These are phyloP conservation scores for Ageneiosus marmoratus DNA, from an alignment of 2,113 vertebrate genomes.

Conservation along the genomic window DNA sequence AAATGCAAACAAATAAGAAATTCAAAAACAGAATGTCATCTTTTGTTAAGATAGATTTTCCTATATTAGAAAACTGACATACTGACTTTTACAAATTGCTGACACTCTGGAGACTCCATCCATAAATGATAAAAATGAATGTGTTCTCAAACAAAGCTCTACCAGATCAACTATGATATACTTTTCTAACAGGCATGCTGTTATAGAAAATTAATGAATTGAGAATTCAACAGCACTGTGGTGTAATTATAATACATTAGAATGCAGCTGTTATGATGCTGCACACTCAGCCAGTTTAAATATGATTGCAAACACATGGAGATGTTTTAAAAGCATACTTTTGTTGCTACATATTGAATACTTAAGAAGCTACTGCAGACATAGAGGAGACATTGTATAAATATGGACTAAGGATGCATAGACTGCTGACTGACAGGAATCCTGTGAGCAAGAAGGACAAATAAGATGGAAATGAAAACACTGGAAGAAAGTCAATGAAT, in stretches of 20 bases:
- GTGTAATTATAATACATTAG: not conserved
- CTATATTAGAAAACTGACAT: not conserved
- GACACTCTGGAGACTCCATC: not conserved
- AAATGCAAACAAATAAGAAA: not conserved
- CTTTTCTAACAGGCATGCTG: not conserved
- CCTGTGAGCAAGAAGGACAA: conserved; percentile 35
- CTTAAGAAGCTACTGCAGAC: conserved; percentile 38
- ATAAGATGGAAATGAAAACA: conserved; percentile 29
- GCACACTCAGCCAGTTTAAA: conserved; percentile 28
- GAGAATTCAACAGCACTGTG: not conserved
- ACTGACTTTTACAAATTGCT: not conserved
- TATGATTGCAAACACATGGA: conserved; percentile 23
- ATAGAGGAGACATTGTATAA: conserved; percentile 53
- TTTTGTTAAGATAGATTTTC: not conserved
- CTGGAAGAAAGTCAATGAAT: conserved; percentile 22
- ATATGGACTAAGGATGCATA: conserved; percentile 63
- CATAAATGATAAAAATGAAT: not conserved
- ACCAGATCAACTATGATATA: not conserved
- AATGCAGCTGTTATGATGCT: not conserved
- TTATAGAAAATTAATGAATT: not conserved
- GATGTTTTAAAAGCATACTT: conserved; percentile 32
- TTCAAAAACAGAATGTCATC: not conserved
- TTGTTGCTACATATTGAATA: conserved; percentile 30
- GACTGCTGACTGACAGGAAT: conserved; percentile 57
- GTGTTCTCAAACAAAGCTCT: not conserved